These are phyloP conservation scores for Leptopilina drosophilae DNA, from an alignment of 2,888 invertebrate species.

Conservation along the genomic window DNA sequence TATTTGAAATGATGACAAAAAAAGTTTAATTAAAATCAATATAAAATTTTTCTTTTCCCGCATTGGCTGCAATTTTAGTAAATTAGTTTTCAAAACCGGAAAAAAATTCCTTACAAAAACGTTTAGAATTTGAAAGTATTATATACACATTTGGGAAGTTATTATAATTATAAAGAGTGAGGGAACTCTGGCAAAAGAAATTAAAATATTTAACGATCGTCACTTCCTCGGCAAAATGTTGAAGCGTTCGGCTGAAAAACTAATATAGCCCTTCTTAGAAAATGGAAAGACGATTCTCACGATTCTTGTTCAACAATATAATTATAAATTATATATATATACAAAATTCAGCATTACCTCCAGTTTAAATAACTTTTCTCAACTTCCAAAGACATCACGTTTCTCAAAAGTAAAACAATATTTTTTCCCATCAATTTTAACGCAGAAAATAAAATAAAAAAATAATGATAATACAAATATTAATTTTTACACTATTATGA, in stretches of 20 bases:
- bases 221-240: slow-evolving; percentile 16
- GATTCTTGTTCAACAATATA: slow-evolving; percentile 18
- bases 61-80: background rate
- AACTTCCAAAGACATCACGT: background rate
- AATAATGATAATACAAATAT: too few relatives aligned
- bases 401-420: slow-evolving; percentile 11
- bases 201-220: slow-evolving; percentile 25
- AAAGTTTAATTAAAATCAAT: too few relatives aligned
- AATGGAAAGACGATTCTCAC: slow-evolving; percentile 31
- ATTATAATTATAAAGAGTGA: background rate
- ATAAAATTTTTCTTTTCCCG: background rate
- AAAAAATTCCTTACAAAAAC: too few relatives aligned
- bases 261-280: slow-evolving; percentile 31
- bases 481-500: too few relatives aligned
- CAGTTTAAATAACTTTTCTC: background rate
- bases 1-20: too few relatives aligned
- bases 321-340: slow-evolving; percentile 10
- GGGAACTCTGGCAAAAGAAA: background rate
- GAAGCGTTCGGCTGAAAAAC: slow-evolving; percentile 18
- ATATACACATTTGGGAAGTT: background rate
- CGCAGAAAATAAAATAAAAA: too few relatives aligned
- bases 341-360: slow-evolving; percentile 20
- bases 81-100: background rate
- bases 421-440: too few relatives aligned
- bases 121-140: background rate